These are phyloP conservation scores for Nylanderia fulva DNA, from an alignment of 1,140 invertebrate species.

Conservation along the genomic window DNA sequence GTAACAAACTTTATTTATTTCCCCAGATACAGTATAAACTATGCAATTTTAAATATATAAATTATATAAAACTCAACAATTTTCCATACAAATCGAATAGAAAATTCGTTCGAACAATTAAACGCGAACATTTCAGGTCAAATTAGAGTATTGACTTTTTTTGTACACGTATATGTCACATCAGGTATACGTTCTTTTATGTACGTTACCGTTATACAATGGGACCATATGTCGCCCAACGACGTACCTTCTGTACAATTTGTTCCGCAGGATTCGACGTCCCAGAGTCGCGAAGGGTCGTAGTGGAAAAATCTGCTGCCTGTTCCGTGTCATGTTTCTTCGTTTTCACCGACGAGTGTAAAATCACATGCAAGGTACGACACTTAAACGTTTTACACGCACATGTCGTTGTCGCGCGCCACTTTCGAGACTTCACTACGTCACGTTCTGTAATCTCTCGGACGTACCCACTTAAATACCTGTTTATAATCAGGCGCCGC, in stretches of 20 bases:
- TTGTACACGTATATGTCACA: not conserved
- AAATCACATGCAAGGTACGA: not conserved
- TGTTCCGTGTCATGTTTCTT: conserved; percentile 86
- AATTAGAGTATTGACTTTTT: too few relatives aligned
- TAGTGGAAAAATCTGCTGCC: conserved; percentile 86
- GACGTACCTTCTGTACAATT: conserved; percentile 87
- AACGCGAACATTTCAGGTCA: not conserved
- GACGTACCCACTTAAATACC: conserved; percentile 38
- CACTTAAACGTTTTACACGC: not conserved
- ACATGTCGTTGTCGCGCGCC: not conserved
- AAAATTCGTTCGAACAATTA: not conserved
- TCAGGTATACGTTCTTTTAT: not conserved
- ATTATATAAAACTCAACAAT: not conserved
- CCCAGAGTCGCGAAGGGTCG: conserved; percentile 87
- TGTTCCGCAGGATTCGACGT: conserved; percentile 86
- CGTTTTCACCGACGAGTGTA: not conserved
- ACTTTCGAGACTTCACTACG: not conserved
- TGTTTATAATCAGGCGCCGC: conserved; percentile 34
- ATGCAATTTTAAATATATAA: not conserved
- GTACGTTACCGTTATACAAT: conserved; percentile 29
- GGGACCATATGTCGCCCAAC: conserved; percentile 13
- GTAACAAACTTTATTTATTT: not conserved
- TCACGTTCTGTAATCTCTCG: not conserved
- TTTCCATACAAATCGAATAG: not conserved
- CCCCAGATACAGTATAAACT: not conserved